phyloP scores from a whole-genome alignment of 2,113 vertebrate species.

The Deroptyus accipitrinus region DNA sequence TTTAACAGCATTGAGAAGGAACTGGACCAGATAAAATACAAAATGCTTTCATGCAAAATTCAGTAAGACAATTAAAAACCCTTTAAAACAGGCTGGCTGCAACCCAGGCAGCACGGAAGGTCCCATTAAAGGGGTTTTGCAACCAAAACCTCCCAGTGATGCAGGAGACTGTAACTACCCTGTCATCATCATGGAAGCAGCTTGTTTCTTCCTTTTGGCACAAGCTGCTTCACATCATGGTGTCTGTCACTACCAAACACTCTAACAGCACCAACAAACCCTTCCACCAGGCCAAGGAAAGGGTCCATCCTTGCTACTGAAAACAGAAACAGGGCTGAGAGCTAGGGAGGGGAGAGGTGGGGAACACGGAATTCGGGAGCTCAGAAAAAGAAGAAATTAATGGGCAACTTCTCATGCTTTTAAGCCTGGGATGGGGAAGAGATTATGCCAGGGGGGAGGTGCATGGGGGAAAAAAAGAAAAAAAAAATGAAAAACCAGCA shows the following conservation, averaged over 20 bases:
- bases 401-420: background rate
- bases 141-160: background rate
- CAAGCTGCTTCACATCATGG: background rate
- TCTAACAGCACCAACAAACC: background rate
- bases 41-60: background rate
- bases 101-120: background rate
- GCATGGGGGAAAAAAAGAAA: background rate
- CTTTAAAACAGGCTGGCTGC: background rate
- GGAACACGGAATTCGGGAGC: background rate
- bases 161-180: background rate
- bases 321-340: background rate
- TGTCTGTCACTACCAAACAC: background rate
- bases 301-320: background rate
- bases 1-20: background rate
- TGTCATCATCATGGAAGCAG: background rate
- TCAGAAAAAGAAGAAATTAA: background rate
- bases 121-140: background rate
- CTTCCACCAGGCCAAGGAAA: background rate
- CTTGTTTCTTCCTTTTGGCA: background rate
- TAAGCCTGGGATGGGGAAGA: background rate
- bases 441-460: background rate
- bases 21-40: background rate
- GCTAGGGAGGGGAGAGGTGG: accelerated
- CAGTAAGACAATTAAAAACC: background rate
- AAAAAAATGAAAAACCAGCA: background rate